These are phyloP conservation scores for Oconnorella tubifera DNA, from an alignment of 2,888 invertebrate genomes.

Conservation along the genomic window DNA sequence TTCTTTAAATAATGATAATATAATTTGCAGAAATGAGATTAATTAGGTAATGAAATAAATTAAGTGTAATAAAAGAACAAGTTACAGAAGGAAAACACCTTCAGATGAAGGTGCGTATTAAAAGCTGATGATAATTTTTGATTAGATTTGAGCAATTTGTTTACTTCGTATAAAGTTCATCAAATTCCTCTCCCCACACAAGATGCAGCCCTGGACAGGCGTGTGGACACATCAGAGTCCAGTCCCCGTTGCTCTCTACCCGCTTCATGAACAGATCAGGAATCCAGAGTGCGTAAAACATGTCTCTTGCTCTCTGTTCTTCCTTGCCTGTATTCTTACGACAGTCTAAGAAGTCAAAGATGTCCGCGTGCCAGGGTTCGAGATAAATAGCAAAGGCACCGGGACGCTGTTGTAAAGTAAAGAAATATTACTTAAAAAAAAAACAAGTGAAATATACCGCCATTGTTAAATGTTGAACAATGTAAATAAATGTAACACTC, in stretches of 20 bases:
- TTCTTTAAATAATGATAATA: too few relatives aligned
- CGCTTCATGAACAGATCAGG: slow-evolving; percentile 97
- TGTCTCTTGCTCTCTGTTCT: slow-evolving; percentile 85
- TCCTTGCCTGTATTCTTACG: slow-evolving; percentile 90
- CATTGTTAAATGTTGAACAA: not conserved
- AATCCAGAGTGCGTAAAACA: slow-evolving; percentile 97
- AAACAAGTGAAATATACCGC: not conserved
- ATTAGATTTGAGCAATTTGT: too few relatives aligned
- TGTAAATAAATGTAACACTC: too few relatives aligned
- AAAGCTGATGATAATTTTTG: too few relatives aligned
- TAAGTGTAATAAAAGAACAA: too few relatives aligned
- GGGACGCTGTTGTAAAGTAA: slow-evolving; percentile 70
- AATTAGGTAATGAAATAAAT: too few relatives aligned
- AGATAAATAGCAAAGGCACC: slow-evolving; percentile 96
- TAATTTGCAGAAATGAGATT: too few relatives aligned
- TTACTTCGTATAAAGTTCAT: slow-evolving; percentile 73
- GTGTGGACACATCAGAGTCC: slow-evolving; percentile 97
- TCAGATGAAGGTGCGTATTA: too few relatives aligned
- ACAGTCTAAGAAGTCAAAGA: slow-evolving; percentile 89
- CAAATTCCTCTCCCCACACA: slow-evolving; percentile 93
- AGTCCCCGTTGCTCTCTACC: slow-evolving; percentile 70
- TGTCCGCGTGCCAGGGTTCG: slow-evolving; percentile 98
- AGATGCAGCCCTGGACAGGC: slow-evolving; percentile 85
- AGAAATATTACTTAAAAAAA: slow-evolving; percentile 9
- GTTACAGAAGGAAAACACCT: too few relatives aligned